phyloP scores from a whole-genome alignment of 2,113 vertebrate genomes.

The Trematocara marginatum region DNA sequence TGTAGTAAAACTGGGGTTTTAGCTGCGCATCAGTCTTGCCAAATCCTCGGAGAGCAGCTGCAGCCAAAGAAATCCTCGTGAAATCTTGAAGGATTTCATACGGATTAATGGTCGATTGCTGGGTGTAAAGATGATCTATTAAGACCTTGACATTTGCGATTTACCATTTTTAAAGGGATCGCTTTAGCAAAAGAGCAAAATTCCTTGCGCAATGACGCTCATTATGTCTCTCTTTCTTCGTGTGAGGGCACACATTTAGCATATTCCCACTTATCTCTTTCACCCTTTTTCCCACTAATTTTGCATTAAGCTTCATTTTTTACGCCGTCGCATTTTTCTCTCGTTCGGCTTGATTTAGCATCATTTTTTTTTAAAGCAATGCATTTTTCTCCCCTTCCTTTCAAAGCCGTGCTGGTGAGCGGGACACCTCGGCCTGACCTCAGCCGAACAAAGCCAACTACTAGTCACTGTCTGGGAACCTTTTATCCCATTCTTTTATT shows the following conservation, averaged over 20 bases:
- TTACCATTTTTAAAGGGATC: background rate
- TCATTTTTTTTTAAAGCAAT: slow-evolving; percentile 43
- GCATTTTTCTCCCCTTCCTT: background rate
- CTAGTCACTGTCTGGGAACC: slow-evolving; percentile 69
- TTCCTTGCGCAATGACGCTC: background rate
- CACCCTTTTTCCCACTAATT: background rate
- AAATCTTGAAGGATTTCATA: background rate
- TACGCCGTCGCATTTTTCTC: slow-evolving; percentile 13
- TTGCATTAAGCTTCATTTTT: slow-evolving; percentile 31
- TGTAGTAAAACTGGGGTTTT: background rate
- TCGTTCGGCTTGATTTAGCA: background rate
- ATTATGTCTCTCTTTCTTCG: background rate
- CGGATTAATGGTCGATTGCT: background rate
- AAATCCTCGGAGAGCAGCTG: slow-evolving; percentile 25
- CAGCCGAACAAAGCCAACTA: slow-evolving; percentile 64
- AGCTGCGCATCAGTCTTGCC: background rate
- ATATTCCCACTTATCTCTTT: slow-evolving; percentile 29
- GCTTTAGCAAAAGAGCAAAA: background rate
- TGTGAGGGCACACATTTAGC: slow-evolving; percentile 24
- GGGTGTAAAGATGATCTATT: background rate
- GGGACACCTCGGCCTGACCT: slow-evolving; percentile 64
- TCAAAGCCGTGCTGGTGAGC: background rate
- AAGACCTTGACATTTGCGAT: background rate
- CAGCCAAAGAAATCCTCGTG: background rate
- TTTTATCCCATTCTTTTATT: slow-evolving; percentile 58